Evolutionary conservation across 2,113 vertebrate genomes (phyloP), one percentile per base, ranked within the genome.

Genomic region (Baryphthengus martii): DNA sequence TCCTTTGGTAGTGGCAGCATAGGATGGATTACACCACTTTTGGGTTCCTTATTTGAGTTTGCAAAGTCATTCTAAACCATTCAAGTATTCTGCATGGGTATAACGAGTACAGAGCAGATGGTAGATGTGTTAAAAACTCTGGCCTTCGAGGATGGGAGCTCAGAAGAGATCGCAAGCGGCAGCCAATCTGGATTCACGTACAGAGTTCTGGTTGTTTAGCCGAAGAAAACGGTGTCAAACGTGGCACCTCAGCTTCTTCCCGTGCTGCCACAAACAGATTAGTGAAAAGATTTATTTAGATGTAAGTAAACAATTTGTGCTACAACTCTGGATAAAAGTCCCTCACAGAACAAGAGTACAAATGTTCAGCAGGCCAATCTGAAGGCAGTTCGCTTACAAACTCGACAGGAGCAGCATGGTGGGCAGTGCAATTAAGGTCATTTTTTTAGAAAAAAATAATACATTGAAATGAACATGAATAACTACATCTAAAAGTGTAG

Each of bases 101-200:
- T 5, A 58, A 5, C 33, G 83, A 88, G 44, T 25, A 66, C 37
- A 21, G 66, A 78, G 56, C 79, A 97, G 92, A 91, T 80, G 78
- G 95, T 5, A 19, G 74, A 79, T 45, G n/a, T 58, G 67, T 62
- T 95, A 85, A 82, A 76, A 91, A 55, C 67, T 75, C 58, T 45
- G 66, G 71, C 72, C 92, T 95, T 96, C 79, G 79, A 94, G 59
- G 81, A 42, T 13, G 50, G 67, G 45, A 92, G 63, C 45, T 83
- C 0, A 0, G 21, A 83, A 90, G 71, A 94, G 85, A 94, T 76
- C 94, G 82, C 67, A 93, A 80, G 85, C 62, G 72, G 85, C 88
- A 79, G 67, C 37, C 42, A 44, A 91, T 88, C 63, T 88, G 20
- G 0, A 83, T 49, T 94, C 59, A 52, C 1, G 3, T 56, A 44